Evolutionary conservation across 2,888 invertebrate genomes (phyloP).

Genomic region (Euclidia mi): DNA sequence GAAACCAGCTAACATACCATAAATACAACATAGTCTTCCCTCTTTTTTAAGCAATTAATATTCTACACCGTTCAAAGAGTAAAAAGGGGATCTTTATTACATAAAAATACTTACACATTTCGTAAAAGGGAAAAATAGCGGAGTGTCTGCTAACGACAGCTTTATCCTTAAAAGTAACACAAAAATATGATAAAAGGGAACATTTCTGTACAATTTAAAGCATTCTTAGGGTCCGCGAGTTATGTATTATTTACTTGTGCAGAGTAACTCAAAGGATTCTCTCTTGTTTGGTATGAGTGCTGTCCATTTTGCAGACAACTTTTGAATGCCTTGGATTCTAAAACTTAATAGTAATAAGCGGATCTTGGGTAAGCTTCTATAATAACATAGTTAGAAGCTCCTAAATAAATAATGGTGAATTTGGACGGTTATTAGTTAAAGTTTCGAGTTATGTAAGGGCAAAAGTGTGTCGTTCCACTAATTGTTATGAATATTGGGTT

Average conservation of each 20-base stretch:
- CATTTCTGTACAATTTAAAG: conserved; percentile 23
- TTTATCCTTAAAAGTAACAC: conserved; percentile 1
- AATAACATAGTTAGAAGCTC: neutral
- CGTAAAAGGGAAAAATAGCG: conserved; percentile 4
- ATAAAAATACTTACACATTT: neutral
- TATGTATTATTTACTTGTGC: conserved; percentile 30
- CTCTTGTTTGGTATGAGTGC: conserved; percentile 24
- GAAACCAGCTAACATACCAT: too few relatives aligned
- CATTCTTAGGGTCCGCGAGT: conserved; percentile 27
- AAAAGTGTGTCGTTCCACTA: too few relatives aligned
- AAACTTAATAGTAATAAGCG: neutral
- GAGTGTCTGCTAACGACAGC: conserved; percentile 1
- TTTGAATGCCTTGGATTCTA: conserved; percentile 20
- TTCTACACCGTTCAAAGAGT: neutral
- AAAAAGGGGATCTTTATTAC: neutral
- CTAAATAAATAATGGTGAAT: neutral
- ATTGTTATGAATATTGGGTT: too few relatives aligned
- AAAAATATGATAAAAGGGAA: conserved; percentile 13
- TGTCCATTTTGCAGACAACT: conserved; percentile 19
- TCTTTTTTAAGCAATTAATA: neutral
- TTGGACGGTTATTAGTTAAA: too few relatives aligned
- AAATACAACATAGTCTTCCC: too few relatives aligned
- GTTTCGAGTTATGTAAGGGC: too few relatives aligned
- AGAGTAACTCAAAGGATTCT: conserved; percentile 29
- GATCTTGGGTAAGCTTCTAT: neutral